A percentile compares a stretch with the other conserved stretches of the same genome.
Evolutionary conservation across 2,113 vertebrate genomes (phyloP).

Genomic region (Brienomyrus longianalis): DNA sequence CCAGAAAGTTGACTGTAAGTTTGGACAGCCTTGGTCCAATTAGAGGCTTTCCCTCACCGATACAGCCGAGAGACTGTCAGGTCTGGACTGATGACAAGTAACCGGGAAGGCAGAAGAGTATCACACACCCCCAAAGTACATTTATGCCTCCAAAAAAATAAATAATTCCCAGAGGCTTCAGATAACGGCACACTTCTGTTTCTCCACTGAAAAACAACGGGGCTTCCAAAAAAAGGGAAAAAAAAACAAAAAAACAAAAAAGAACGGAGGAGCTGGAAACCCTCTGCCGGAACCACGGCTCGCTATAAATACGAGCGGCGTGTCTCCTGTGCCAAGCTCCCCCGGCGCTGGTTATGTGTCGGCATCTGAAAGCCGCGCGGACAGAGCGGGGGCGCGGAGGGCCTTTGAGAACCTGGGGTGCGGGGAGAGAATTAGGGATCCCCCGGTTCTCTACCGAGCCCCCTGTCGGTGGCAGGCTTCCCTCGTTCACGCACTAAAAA

Average conservation of each 20-base stretch:
- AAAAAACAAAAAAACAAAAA: constrained; percentile 34
- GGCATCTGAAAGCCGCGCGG: constrained; percentile 45
- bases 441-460: constrained; percentile 53
- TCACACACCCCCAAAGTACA: constrained; percentile 51
- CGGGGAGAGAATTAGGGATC: constrained; percentile 69
- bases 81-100: constrained; percentile 45
- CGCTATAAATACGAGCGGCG: constrained; percentile 65
- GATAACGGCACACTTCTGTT: constrained; percentile 61
- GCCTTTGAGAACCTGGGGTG: constrained; percentile 55
- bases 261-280: constrained; percentile 57
- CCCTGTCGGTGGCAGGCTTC: constrained; percentile 66
- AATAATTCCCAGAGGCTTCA: constrained; percentile 55
- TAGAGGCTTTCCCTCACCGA: constrained; percentile 14
- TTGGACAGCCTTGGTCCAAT: constrained; percentile 14
- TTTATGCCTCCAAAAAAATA: constrained; percentile 44
- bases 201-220: constrained; percentile 61
- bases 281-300: constrained; percentile 71
- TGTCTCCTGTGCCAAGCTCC: constrained; percentile 61
- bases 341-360: constrained; percentile 48
- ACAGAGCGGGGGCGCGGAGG: constrained; percentile 53
- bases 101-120: constrained; percentile 45
- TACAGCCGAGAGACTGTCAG: constrained; percentile 27
- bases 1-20: constrained; percentile 13
- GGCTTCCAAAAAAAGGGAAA: constrained; percentile 49
- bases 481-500: constrained; percentile 62